These are phyloP conservation scores for Gymnocephalus cernua DNA, from an alignment of 2,113 vertebrate species.

Conservation along the genomic window DNA sequence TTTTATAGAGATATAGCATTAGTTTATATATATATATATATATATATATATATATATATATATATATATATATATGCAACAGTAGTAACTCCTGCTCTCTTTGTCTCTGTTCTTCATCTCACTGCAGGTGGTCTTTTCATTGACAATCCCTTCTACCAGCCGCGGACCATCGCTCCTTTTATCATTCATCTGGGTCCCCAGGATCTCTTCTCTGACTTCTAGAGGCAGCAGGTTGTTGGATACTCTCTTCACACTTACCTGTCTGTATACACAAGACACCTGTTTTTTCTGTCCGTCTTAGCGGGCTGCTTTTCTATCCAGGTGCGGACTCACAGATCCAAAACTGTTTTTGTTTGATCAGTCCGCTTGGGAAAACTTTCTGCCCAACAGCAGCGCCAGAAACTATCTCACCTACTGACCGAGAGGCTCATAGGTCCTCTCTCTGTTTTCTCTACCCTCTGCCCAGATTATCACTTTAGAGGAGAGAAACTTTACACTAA, in stretches of 20 bases:
- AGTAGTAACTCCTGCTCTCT: constrained; percentile 15
- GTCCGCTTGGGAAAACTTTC: constrained; percentile 23
- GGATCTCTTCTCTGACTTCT: constrained; percentile 99
- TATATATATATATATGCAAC: background rate
- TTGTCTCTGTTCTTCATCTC: constrained; percentile 76
- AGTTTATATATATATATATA: background rate
- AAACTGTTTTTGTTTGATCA: constrained; percentile 38
- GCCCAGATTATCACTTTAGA: constrained; percentile 56
- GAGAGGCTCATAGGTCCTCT: constrained; percentile 42
- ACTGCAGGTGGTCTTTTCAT: constrained; percentile 99
- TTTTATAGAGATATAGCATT: background rate
- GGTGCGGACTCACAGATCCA: constrained; percentile 47
- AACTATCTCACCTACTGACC: constrained; percentile 38
- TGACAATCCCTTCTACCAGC: constrained; percentile 99
- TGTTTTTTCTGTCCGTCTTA: constrained; percentile 54
- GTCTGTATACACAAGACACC: constrained; percentile 53
- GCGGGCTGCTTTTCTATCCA: constrained; percentile 57
- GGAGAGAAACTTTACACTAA: constrained; percentile 72
- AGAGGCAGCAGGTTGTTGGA: constrained; percentile 90
- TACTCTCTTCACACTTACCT: constrained; percentile 17
- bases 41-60: too few relatives aligned
- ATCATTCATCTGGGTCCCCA: constrained; percentile 99
- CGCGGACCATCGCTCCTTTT: constrained; percentile 97
- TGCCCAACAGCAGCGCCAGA: background rate
- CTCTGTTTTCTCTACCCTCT: constrained; percentile 49